Base-by-base conservation (phyloP, 1,140 invertebrate species). In the Tachypleus tridentatus region DNA sequence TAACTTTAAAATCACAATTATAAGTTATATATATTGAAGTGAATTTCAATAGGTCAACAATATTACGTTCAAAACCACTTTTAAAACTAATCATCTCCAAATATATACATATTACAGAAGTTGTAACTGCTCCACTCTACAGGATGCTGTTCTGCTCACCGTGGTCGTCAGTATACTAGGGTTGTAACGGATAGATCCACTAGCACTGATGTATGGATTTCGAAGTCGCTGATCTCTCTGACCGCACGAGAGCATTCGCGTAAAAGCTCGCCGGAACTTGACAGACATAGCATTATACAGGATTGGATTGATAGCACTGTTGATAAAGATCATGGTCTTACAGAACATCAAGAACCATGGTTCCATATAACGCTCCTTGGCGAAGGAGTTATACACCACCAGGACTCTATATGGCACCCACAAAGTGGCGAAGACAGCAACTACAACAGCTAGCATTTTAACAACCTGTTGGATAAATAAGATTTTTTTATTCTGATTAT, bases 361-460 rank as follows among this genome's bases (percentile, higher is more conserved):
- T 71, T 85, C 82, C 76, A 82, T 77, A 72, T 81, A 84, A 53
- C 73, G 74, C 5, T 75, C 70, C 3, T 73, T 70, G 57, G 79
- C 79, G 66, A 85, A 80, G 3, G 82, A 83, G 74, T 85, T 85
- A 74, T 85, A 85, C 4, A 85, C 83, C 1, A 85, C 76, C 74
- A 83, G 76, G 2, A 80, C 80, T 6, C 84, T 73, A 72, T 85
- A 85, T 0, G 84, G 84, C 56, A 85, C 72, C 84, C 84, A 85
- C 47, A 85, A 73, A 0, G 78, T 77, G 8, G 83, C 83, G 69
- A 85, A 85, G 5, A 85, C 78, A 3, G 75, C 76, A 7, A 85
- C 83, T 8, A 85, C 82, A 8, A 82, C 80, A 1, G 79, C 80
- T 67, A 85, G 73, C 84, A 85, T 85, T 68, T 84, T 83, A 49